A percentile compares a stretch with the other conserved stretches of the same genome.
Evolutionary conservation across 2,113 vertebrate genomes (phyloP).

Genomic region (Promerops cafer): DNA sequence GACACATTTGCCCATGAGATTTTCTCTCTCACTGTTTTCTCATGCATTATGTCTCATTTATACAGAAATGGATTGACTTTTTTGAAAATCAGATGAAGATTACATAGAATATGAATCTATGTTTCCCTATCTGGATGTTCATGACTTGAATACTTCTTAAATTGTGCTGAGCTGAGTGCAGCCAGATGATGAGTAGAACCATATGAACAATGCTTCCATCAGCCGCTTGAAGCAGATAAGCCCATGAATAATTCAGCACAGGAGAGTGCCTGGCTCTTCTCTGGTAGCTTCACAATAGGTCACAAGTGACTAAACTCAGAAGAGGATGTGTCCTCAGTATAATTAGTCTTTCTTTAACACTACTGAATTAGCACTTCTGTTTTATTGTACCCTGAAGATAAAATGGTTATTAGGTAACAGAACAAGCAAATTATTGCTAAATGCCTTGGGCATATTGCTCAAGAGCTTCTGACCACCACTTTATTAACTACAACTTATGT

Average conservation of each 20-base stretch:
- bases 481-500: conserved; percentile 7
- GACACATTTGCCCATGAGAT: not conserved
- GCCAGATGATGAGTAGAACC: not conserved
- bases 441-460: conserved; percentile 46
- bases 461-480: conserved; percentile 43
- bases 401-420: conserved; percentile 63
- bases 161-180: not conserved
- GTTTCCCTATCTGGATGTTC: not conserved
- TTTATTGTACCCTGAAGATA: conserved; percentile 63
- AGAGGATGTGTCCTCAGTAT: conserved; percentile 30
- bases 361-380: conserved; percentile 59
- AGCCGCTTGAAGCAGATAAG: not conserved
- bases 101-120: not conserved
- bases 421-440: conserved; percentile 68
- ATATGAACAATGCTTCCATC: conserved; percentile 4
- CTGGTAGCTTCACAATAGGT: conserved; percentile 33
- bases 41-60: not conserved
- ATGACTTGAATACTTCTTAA: not conserved
- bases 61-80: not conserved
- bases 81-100: not conserved
- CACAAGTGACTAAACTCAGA: conserved; percentile 52
- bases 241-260: conserved; percentile 52
- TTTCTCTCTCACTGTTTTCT: not conserved
- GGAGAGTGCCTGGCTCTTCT: not conserved
- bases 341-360: conserved; percentile 67